Evolutionary conservation across 1,140 invertebrate genomes (phyloP).

Genomic region (Drosophila pseudoobscura): DNA sequence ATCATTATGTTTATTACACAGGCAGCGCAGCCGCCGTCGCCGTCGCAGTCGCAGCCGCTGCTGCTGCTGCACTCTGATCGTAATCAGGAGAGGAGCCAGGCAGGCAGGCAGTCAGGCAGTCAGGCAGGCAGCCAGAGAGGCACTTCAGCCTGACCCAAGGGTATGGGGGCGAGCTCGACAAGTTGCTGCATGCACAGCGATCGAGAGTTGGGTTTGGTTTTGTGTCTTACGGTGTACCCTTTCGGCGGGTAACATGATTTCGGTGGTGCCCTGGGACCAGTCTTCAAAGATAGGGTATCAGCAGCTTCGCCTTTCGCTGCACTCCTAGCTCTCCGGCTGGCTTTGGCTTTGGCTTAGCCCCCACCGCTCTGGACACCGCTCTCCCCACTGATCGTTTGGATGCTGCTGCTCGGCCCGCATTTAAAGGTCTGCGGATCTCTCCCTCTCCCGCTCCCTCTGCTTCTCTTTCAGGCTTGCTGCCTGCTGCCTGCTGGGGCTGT

Average conservation of each 20-base stretch:
- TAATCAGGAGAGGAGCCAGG: conserved; percentile 58
- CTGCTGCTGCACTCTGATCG: conserved; percentile 67
- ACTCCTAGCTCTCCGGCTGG: background rate
- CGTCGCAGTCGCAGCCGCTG: conserved; percentile 29
- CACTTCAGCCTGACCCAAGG: conserved; percentile 57
- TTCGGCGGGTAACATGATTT: too few species aligned
- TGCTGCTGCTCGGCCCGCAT: conserved; percentile 68
- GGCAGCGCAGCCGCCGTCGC: conserved; percentile 4
- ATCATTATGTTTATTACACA: conserved; percentile 81
- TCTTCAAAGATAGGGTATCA: background rate
- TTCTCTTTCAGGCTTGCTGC: conserved; percentile 8
- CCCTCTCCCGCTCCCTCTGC: conserved; percentile 10
- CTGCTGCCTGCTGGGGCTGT: conserved; percentile 47
- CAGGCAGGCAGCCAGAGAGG: conserved; percentile 43
- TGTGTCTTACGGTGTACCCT: conserved; percentile 17
- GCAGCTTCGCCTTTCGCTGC: background rate
- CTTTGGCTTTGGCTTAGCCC: conserved; percentile 22
- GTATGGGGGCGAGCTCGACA: conserved; percentile 54
- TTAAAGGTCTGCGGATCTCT: conserved; percentile 66
- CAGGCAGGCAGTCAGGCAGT: background rate
- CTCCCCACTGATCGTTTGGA: conserved; percentile 59
- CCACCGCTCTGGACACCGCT: background rate
- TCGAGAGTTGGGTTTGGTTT: conserved; percentile 57
- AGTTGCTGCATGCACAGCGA: conserved; percentile 74
- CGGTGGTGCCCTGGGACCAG: too few species aligned